A percentile compares a stretch with the other conserved stretches of the same genome.
Evolutionary conservation across 2,888 invertebrate species (phyloP).

Genomic region (Pemphredon lugubris): DNA sequence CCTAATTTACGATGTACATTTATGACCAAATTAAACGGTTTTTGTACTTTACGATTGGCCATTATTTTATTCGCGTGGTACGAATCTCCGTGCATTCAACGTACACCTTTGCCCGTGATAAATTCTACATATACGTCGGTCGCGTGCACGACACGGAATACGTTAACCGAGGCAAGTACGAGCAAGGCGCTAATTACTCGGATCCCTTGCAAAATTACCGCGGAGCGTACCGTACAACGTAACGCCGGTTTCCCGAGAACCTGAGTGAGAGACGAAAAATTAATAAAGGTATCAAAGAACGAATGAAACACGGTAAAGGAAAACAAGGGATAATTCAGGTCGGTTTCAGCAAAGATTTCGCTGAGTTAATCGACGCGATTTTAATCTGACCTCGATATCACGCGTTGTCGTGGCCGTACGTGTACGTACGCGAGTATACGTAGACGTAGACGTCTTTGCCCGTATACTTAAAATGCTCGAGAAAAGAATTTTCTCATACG

Average conservation of each 20-base stretch:
- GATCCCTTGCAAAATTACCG: slow-evolving; percentile 11
- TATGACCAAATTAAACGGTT: too few species aligned
- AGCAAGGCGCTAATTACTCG: slow-evolving; percentile 13
- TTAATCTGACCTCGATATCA: neutral
- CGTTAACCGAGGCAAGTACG: slow-evolving; percentile 2
- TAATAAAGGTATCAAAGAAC: neutral
- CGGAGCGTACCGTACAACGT: neutral
- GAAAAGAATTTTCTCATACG: neutral
- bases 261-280: too few species aligned
- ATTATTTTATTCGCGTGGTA: too few species aligned
- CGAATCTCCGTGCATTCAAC: too few species aligned
- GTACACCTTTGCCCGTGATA: too few species aligned
- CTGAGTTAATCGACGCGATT: too few species aligned
- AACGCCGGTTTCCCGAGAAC: neutral
- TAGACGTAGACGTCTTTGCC: neutral
- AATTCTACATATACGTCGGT: too few species aligned
- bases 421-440: neutral
- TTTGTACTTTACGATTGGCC: too few species aligned
- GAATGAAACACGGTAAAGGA: neutral
- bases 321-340: neutral
- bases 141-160: too few species aligned
- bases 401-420: neutral
- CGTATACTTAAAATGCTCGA: neutral
- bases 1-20: too few species aligned
- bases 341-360: too few species aligned